phyloP scores from a whole-genome alignment of 2,888 invertebrate species.

The Hipparchia sbordonii region DNA sequence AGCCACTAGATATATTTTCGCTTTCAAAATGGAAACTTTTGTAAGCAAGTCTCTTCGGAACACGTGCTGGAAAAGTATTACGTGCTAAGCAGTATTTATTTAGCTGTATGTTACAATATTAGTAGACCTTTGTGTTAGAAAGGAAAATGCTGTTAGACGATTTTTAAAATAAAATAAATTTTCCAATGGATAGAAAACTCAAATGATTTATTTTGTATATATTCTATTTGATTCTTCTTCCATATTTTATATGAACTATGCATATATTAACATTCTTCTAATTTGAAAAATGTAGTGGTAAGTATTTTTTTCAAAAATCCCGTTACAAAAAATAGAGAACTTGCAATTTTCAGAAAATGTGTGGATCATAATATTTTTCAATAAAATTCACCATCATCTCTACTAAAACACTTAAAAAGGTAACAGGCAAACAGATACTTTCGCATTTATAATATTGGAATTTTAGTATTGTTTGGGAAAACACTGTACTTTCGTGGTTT shows the following conservation, averaged over 20 bases:
- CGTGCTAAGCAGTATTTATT: constrained; percentile 4
- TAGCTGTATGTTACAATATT: neutral
- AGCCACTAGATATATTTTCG: constrained; percentile 12
- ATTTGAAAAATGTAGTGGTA: no score
- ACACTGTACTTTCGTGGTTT: constrained; percentile 30
- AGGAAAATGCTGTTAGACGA: neutral
- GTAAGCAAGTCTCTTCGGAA: neutral
- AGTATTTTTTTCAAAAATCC: no score
- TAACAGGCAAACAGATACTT: no score
- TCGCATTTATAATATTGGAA: no score
- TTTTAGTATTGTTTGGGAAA: constrained; percentile 1
- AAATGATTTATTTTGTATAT: neutral
- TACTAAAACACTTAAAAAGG: no score
- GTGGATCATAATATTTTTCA: no score
- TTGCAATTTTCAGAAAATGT: no score
- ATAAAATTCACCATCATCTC: no score
- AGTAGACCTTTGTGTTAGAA: neutral
- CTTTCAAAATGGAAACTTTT: constrained; percentile 10
- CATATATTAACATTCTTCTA: no score
- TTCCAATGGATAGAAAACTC: neutral
- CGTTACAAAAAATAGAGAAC: neutral
- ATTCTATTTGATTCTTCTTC: no score
- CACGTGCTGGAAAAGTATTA: neutral
- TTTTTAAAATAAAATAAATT: neutral
- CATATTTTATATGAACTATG: no score